These are phyloP conservation scores for Diacarnus erythraeanus DNA, from an alignment of 37 sponge, comb jelly and placozoan genomes.

Conservation along the genomic window DNA sequence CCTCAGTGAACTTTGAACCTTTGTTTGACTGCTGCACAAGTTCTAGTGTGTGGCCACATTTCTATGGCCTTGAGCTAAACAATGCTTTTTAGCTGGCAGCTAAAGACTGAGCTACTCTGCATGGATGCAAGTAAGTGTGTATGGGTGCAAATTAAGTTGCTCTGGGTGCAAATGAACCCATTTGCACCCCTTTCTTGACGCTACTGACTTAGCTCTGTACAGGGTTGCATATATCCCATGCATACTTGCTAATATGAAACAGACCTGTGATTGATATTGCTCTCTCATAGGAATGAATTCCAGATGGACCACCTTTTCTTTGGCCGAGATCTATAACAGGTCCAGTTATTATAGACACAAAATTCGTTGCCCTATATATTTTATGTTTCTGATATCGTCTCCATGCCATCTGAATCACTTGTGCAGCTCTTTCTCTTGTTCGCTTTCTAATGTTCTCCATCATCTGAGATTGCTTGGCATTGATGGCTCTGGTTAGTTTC, in stretches of 20 bases:
- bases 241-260: too few species aligned
- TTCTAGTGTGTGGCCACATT: too few species aligned
- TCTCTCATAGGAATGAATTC: constrained; percentile 38
- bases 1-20: too few species aligned
- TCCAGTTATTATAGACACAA: constrained; percentile 36
- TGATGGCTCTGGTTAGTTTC: background rate
- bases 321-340: constrained; percentile 37
- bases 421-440: constrained; percentile 38
- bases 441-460: background rate
- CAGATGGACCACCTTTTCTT: background rate
- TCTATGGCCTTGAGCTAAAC: too few species aligned
- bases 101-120: too few species aligned
- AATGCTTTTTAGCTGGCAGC: background rate
- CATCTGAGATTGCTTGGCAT: background rate
- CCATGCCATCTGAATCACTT: constrained; percentile 57
- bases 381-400: constrained; percentile 21
- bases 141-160: too few species aligned
- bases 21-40: too few species aligned
- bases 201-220: too few species aligned
- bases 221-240: too few species aligned
- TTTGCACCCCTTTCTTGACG: too few species aligned
- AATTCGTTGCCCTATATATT: constrained; percentile 32
- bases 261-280: constrained; percentile 59
- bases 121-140: too few species aligned
- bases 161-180: too few species aligned